Base-by-base conservation (phyloP, 2,113 vertebrate species). In the Oryctolagus cuniculus region DNA sequence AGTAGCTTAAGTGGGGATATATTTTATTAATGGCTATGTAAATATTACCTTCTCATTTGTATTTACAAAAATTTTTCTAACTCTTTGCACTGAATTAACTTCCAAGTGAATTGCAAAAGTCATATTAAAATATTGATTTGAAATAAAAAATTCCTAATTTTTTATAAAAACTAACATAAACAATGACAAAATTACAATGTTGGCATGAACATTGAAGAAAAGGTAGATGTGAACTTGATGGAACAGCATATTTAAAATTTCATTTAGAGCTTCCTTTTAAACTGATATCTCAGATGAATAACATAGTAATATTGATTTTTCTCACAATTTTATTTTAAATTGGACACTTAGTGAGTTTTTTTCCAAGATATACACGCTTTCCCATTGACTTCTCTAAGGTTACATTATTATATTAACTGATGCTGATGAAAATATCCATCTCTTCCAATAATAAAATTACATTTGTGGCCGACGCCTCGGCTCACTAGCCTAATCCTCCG, bases 241-340 rank as follows among this genome's bases (percentile, higher is more conserved):
- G 55, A 79, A 64, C 36, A 78, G 2, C 11, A 55, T 90, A 61
- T 78, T 81, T 77, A 5, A 88, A 85, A 82, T 94, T 95, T 95
- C 21, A 55, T 61, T 13, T 69, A 16, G 15, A 87, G 36, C 13
- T 38, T 90, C 15, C 80, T 94, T 84, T 87, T 95, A 96, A 89
- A 61, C 17, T 87, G 31, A 88, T 73, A 85, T 25, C 8, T 67
- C 24, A 85, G 36, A 72, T 86, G 29, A 92, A 77, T 77, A 90
- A 88, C 27, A 44, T 9, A 73, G 69, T 70, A 92, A 84, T 93
- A 96, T 94, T 96, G 85, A 96, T 94, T 94, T 94, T 93, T 93
- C 73, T 3, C 34, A 61, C 66, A 58, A 17, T 89, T 96, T 95
- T 88, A 70, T 51, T 87, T 75, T 80, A 17, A 95, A 86, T 85